phyloP scores from a whole-genome alignment of 2,797 vertebrate genomes.

The Catostomus latipinnis region DNA sequence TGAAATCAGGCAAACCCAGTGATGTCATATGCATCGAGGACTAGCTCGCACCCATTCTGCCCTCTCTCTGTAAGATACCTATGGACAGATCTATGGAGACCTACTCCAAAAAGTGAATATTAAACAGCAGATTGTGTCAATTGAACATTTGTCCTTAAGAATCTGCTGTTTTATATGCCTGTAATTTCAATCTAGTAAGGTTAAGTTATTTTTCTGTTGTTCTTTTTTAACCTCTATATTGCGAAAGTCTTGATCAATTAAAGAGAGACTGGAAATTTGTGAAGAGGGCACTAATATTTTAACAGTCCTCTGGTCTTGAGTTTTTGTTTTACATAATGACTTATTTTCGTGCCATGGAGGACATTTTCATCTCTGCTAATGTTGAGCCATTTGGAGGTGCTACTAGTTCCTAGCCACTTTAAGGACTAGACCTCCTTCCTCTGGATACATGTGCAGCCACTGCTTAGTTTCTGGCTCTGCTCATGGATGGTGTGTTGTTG shows the following conservation, averaged over 20 bases:
- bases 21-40: slow-evolving; percentile 83
- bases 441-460: slow-evolving; percentile 23
- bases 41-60: slow-evolving; percentile 59
- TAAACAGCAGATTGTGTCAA: slow-evolving; percentile 71
- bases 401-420: slow-evolving; percentile 3
- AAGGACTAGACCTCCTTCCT: slow-evolving; percentile 22
- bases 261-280: slow-evolving; percentile 37
- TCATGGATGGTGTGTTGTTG: slow-evolving; percentile 30
- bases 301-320: slow-evolving; percentile 18
- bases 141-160: slow-evolving; percentile 79
- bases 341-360: slow-evolving; percentile 15
- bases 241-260: slow-evolving; percentile 3
- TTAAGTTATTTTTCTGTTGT: slow-evolving; percentile 58
- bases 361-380: slow-evolving; percentile 36
- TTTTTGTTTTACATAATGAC: background rate
- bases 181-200: slow-evolving; percentile 58
- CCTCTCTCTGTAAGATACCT: slow-evolving; percentile 25
- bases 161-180: slow-evolving; percentile 52
- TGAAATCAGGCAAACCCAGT: slow-evolving; percentile 76
- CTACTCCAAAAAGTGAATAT: slow-evolving; percentile 57
- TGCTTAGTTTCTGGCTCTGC: slow-evolving; percentile 35
- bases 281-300: slow-evolving; percentile 16
- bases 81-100: slow-evolving; percentile 11
- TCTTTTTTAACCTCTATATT: slow-evolving; percentile 39
- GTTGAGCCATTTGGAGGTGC: slow-evolving; percentile 43